Evolutionary conservation across 1,140 invertebrate species (phyloP).

Genomic region (Sogatella furcifera): DNA sequence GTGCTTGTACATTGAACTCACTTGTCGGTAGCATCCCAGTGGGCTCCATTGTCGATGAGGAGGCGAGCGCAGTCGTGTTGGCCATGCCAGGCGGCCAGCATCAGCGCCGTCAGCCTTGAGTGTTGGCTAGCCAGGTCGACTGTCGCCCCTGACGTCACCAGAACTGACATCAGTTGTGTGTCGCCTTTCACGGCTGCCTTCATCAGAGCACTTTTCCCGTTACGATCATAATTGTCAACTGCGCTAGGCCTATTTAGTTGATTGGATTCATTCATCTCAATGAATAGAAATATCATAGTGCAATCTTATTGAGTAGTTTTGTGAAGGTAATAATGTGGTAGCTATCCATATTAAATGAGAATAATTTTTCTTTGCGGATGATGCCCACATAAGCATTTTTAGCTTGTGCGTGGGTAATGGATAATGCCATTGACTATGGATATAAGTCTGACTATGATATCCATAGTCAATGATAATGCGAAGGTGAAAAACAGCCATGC

Average conservation of each 20-base stretch:
- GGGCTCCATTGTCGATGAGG: conserved; percentile 13
- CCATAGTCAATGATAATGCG: too few relatives aligned
- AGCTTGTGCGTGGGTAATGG: too few relatives aligned
- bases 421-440: too few relatives aligned
- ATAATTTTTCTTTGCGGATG: too few relatives aligned
- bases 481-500: too few relatives aligned
- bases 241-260: neutral
- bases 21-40: conserved; percentile 23
- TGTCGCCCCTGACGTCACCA: conserved; percentile 31
- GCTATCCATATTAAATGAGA: too few relatives aligned
- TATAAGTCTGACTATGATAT: too few relatives aligned
- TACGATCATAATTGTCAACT: neutral
- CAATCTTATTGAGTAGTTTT: too few relatives aligned
- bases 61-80: neutral
- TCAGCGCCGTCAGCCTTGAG: conserved; percentile 23
- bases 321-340: too few relatives aligned
- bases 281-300: too few relatives aligned
- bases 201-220: neutral
- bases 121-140: conserved; percentile 25
- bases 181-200: neutral
- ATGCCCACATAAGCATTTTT: too few relatives aligned
- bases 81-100: conserved; percentile 19
- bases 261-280: too few relatives aligned
- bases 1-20: conserved; percentile 4
- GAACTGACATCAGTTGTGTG: conserved; percentile 27